Percentiles rank a stretch among this genome's conserved stretches.
Conservation (phyloP, 2,888 invertebrate species). For the Andrena fulva region DNA sequence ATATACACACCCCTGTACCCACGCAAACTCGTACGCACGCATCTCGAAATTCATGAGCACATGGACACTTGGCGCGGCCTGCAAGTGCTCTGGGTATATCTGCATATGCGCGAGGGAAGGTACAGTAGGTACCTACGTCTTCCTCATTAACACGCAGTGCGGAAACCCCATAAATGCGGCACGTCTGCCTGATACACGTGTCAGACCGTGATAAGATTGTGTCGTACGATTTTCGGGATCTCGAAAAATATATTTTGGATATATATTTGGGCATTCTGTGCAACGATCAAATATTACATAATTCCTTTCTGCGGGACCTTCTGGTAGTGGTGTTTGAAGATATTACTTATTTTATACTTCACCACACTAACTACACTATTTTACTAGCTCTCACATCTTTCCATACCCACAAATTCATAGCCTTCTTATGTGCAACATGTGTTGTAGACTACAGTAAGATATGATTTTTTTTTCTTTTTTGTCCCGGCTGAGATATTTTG, state of each 20-base stretch:
- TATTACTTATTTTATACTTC: no score
- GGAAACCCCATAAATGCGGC: constrained; percentile 43
- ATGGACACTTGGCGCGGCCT: not conserved
- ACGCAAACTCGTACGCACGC: not conserved
- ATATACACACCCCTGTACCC: constrained; percentile 37
- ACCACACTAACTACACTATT: no score
- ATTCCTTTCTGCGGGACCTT: no score
- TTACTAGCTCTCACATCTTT: no score
- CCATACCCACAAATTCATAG: no score
- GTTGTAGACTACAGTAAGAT: no score
- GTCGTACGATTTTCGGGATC: constrained; percentile 14
- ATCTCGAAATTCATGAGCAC: not conserved
- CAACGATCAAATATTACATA: not conserved
- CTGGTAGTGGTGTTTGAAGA: no score
- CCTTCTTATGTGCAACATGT: no score
- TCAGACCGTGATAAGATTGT: constrained; percentile 11
- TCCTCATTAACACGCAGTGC: constrained; percentile 41
- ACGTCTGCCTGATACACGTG: constrained; percentile 36
- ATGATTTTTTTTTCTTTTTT: no score
- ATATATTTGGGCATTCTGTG: not conserved
- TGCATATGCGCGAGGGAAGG: not conserved
- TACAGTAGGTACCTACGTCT: not conserved
- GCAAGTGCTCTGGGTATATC: constrained; percentile 20
- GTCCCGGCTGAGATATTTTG: no score
- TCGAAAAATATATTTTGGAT: no score